Evolutionary conservation across 2,888 invertebrate genomes (phyloP).

Genomic region (Stictocephala bisonia): DNA sequence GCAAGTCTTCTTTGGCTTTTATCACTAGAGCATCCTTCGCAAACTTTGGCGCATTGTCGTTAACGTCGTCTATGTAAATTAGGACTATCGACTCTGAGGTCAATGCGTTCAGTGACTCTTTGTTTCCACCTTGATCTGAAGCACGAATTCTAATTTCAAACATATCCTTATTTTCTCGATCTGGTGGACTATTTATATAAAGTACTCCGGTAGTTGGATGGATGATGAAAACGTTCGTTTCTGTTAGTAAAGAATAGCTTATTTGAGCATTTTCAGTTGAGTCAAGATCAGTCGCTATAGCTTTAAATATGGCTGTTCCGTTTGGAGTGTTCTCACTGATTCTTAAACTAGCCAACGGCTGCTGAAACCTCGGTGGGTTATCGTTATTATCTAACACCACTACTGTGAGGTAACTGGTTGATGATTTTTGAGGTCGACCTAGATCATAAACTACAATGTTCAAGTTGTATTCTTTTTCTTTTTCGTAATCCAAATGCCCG

Average conservation of each 20-base stretch:
- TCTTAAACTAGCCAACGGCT: conserved; percentile 81
- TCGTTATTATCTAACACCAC: conserved; percentile 89
- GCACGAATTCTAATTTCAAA: conserved; percentile 84
- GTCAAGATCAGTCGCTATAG: conserved; percentile 86
- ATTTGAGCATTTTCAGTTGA: conserved; percentile 73
- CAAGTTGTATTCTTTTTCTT: conserved; percentile 83
- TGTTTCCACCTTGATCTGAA: conserved; percentile 68
- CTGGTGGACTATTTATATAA: conserved; percentile 78
- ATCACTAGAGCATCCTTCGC: conserved; percentile 78
- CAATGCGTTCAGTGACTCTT: conserved; percentile 69
- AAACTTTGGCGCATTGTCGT: conserved; percentile 88
- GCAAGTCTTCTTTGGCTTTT: conserved; percentile 90
- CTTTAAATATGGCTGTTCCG: conserved; percentile 84
- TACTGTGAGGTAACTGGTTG: conserved; percentile 79
- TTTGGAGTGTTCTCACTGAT: conserved; percentile 87
- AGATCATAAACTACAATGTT: conserved; percentile 88
- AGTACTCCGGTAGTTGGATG: conserved; percentile 81
- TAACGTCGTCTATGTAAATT: conserved; percentile 86
- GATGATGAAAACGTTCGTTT: conserved; percentile 80
- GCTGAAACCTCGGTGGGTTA: conserved; percentile 87
- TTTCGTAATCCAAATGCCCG: conserved; percentile 88
- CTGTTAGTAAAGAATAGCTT: conserved; percentile 75
- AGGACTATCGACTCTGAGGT: conserved; percentile 84
- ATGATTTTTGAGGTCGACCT: conserved; percentile 82
- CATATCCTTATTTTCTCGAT: conserved; percentile 83